Evolutionary conservation across 2,797 vertebrate species (phyloP).

Genomic region (Gymnocypris eckloni): DNA sequence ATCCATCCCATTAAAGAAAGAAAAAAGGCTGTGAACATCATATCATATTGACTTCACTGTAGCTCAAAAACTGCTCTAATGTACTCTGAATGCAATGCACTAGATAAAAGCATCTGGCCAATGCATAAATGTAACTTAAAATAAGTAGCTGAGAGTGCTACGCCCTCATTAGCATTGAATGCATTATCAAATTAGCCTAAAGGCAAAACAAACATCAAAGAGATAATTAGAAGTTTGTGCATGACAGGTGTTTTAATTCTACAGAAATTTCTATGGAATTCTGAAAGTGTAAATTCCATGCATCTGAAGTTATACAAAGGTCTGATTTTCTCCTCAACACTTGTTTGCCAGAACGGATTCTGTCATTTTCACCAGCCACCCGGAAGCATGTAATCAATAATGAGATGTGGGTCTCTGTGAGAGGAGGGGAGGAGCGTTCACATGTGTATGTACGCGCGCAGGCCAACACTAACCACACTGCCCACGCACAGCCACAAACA

Average conservation of each 20-base stretch:
- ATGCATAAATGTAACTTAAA: neutral
- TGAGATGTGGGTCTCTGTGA: neutral
- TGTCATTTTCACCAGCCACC: neutral
- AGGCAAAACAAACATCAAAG: neutral
- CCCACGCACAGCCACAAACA: slow-evolving; percentile 16
- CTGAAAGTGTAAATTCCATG: neutral
- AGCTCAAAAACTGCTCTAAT: neutral
- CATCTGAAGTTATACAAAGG: neutral
- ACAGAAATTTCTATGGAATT: neutral
- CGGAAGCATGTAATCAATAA: neutral
- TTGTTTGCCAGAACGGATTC: neutral
- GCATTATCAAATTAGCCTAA: slow-evolving; percentile 31
- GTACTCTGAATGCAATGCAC: neutral
- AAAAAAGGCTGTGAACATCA: neutral
- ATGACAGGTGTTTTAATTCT: neutral
- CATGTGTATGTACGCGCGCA: neutral
- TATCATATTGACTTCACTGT: neutral
- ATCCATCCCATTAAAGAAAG: neutral
- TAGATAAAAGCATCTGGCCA: neutral
- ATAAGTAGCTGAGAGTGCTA: neutral
- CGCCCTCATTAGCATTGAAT: slow-evolving; percentile 6
- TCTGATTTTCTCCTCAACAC: neutral
- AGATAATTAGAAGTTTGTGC: neutral
- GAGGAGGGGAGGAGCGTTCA: neutral
- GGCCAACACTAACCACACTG: slow-evolving; percentile 18